These are phyloP conservation scores for Cololabis saira DNA, from an alignment of 2,113 vertebrate species.

Conservation along the genomic window DNA sequence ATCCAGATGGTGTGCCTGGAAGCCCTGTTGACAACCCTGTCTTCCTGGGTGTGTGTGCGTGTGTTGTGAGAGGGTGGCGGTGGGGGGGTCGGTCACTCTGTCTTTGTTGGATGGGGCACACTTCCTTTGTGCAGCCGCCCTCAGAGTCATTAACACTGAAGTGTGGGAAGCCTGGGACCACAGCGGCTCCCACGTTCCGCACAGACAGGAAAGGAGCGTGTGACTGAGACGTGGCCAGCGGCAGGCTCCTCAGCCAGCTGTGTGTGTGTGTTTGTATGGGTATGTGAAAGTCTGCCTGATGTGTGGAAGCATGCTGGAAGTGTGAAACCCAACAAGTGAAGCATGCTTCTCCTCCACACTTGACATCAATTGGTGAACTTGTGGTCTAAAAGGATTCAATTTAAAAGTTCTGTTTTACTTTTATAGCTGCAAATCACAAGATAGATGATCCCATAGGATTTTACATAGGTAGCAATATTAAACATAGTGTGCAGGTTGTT, in stretches of 20 bases:
- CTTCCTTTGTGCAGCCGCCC: conserved; percentile 78
- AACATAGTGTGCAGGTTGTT: too few relatives aligned
- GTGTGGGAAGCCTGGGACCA: conserved; percentile 81
- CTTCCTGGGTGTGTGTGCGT: conserved; percentile 58
- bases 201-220: conserved; percentile 74
- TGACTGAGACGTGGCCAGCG: conserved; percentile 75
- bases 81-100: conserved; percentile 52
- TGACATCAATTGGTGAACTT: conserved; percentile 10
- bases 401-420: not conserved
- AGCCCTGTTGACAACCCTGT: conserved; percentile 64
- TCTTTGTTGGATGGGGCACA: conserved; percentile 80
- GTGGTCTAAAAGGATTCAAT: conserved; percentile 5
- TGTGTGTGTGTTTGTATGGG: conserved; percentile 32
- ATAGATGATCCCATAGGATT: not conserved
- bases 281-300: conserved; percentile 39
- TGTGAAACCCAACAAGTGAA: conserved; percentile 38
- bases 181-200: conserved; percentile 80
- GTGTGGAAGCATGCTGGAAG: conserved; percentile 57
- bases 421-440: not conserved
- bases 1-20: conserved; percentile 82
- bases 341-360: conserved; percentile 3
- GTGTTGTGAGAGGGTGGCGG: conserved; percentile 11
- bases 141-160: conserved; percentile 77
- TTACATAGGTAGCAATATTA: not conserved
- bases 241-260: conserved; percentile 68